Conservation (phyloP, 2,888 invertebrate genomes). For the Drosophila tripunctata region DNA sequence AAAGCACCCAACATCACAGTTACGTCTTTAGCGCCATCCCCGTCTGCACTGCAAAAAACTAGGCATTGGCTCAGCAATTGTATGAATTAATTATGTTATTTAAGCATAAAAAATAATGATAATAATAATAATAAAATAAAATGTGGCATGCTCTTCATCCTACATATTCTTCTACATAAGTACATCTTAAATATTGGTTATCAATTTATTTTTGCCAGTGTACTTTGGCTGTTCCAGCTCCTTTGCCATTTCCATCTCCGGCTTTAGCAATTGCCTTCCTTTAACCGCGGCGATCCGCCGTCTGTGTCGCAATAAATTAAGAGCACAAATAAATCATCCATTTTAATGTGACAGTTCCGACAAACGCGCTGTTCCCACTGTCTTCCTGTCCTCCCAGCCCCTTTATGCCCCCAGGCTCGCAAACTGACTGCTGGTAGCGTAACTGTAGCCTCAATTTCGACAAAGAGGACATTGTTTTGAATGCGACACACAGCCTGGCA, state of each 20-base stretch:
- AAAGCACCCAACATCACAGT: background rate
- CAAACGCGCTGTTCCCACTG: constrained; percentile 51
- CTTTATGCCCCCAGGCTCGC: background rate
- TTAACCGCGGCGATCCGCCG: constrained; percentile 43
- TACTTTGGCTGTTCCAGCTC: background rate
- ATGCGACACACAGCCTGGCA: constrained; percentile 15
- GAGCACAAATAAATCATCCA: constrained; percentile 81
- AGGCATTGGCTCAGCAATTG: no score
- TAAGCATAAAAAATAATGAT: no score
- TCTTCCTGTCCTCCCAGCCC: background rate
- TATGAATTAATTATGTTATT: background rate
- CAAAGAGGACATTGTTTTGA: constrained; percentile 57
- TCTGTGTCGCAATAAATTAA: constrained; percentile 77
- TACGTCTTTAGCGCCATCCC: background rate
- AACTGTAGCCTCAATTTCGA: constrained; percentile 23
- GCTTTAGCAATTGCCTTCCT: constrained; percentile 9
- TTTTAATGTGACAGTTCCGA: constrained; percentile 82
- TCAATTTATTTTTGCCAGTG: background rate
- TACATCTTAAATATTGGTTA: no score
- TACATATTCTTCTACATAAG: no score
- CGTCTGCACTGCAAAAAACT: background rate
- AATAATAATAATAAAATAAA: no score
- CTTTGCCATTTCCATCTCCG: background rate
- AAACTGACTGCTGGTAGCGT: constrained; percentile 6
- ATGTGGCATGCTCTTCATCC: no score